phyloP scores from a whole-genome alignment of 1,140 invertebrate genomes.

The Drosophila ananassae region DNA sequence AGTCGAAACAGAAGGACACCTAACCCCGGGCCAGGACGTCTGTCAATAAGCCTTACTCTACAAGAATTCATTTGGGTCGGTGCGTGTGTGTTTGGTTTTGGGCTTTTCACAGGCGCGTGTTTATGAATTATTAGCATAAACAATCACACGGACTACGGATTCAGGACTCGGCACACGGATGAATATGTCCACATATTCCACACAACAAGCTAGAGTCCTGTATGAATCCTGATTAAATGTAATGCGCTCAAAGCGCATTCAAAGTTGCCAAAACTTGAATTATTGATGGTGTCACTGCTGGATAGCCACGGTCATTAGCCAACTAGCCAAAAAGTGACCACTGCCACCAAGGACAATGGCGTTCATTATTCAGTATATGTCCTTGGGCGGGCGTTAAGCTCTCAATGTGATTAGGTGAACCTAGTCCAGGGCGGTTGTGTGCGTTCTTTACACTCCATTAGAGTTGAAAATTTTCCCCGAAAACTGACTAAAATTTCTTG shows the following conservation, averaged over 20 bases:
- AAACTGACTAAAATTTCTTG: conserved; percentile 24
- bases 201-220: conserved; percentile 6
- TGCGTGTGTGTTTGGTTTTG: conserved; percentile 42
- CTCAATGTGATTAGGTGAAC: conserved; percentile 46
- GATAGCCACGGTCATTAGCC: conserved; percentile 39
- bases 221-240: conserved; percentile 54
- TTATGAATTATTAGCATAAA: conserved; percentile 69
- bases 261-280: conserved; percentile 40
- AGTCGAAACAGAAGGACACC: background rate
- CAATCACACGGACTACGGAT: conserved; percentile 19
- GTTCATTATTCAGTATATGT: conserved; percentile 50
- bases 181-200: background rate
- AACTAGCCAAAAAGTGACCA: conserved; percentile 40
- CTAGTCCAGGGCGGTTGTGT: background rate
- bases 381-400: conserved; percentile 45
- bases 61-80: conserved; percentile 39
- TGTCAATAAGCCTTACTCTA: conserved; percentile 50
- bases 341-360: conserved; percentile 16
- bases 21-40: conserved; percentile 27
- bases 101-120: conserved; percentile 63
- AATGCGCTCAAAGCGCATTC: conserved; percentile 46
- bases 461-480: conserved; percentile 29
- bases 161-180: background rate
- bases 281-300: conserved; percentile 36
- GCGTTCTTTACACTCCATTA: conserved; percentile 43